Evolutionary conservation across 1,140 invertebrate genomes (phyloP).

Genomic region (Teleopsis dalmanni): DNA sequence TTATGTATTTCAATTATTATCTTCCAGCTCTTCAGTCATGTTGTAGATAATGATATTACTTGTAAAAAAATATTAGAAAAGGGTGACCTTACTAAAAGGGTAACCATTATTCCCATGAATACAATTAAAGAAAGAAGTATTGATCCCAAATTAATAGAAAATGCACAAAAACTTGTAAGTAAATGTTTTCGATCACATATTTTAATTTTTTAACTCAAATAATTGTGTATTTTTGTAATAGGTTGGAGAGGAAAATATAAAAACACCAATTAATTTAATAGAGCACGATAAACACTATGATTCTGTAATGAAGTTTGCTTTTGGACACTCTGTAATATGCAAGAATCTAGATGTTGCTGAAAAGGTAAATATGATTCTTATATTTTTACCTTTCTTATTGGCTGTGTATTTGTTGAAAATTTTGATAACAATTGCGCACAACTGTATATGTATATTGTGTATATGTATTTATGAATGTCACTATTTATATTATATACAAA

Average conservation of each 20-base stretch:
- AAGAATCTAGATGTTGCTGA: slow-evolving; percentile 72
- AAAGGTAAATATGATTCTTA: slow-evolving; percentile 45
- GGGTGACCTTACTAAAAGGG: slow-evolving; percentile 69
- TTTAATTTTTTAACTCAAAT: too few species aligned
- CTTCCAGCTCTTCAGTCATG: slow-evolving; percentile 78
- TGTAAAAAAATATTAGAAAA: slow-evolving; percentile 76
- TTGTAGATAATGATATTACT: slow-evolving; percentile 81
- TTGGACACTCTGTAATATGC: slow-evolving; percentile 81
- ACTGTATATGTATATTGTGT: too few species aligned
- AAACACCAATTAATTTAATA: slow-evolving; percentile 74
- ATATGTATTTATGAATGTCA: too few species aligned
- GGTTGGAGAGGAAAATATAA: slow-evolving; percentile 73
- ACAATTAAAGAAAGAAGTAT: slow-evolving; percentile 67
- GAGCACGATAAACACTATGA: slow-evolving; percentile 62
- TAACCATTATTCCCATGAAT: slow-evolving; percentile 89
- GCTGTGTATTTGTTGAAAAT: too few species aligned
- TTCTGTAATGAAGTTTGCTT: slow-evolving; percentile 81
- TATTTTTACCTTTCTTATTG: too few species aligned
- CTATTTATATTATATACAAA: too few species aligned
- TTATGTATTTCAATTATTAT: not conserved
- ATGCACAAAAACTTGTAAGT: slow-evolving; percentile 59
- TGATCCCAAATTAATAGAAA: slow-evolving; percentile 51
- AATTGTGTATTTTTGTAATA: too few species aligned
- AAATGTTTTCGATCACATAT: too few species aligned
- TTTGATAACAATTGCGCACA: too few species aligned